Conservation (phyloP, 2,888 invertebrate genomes). For the Hedychridium roseum region DNA sequence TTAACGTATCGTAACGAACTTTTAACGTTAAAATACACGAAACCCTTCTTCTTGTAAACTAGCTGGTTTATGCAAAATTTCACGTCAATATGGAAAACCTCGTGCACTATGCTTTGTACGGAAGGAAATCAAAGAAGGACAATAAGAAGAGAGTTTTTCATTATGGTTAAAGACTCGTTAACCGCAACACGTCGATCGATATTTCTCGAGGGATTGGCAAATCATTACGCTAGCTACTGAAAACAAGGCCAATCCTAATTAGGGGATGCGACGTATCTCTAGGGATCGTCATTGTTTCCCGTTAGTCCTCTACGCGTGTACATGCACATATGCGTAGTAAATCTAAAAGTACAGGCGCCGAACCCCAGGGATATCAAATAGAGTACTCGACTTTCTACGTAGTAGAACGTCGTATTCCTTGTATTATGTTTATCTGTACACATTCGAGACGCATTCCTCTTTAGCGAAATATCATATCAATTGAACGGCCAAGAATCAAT, state of each 20-base stretch:
- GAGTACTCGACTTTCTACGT: slow-evolving; percentile 46
- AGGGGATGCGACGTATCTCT: slow-evolving; percentile 45
- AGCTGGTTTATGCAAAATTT: too few relatives aligned
- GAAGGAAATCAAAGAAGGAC: too few relatives aligned
- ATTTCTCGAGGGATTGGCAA: slow-evolving; percentile 26
- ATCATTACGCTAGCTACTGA: slow-evolving; percentile 29
- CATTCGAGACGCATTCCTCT: background rate
- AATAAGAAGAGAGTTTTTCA: too few relatives aligned
- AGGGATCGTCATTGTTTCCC: slow-evolving; percentile 26
- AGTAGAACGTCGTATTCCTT: too few relatives aligned
- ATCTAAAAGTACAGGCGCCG: slow-evolving; percentile 39
- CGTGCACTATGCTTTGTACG: too few relatives aligned
- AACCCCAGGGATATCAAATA: slow-evolving; percentile 59
- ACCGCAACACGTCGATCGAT: slow-evolving; percentile 17
- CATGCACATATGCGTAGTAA: slow-evolving; percentile 24
- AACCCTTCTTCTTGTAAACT: too few relatives aligned
- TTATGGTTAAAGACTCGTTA: slow-evolving; percentile 13
- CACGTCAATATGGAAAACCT: too few relatives aligned
- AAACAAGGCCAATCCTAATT: slow-evolving; percentile 53
- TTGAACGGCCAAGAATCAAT: too few relatives aligned
- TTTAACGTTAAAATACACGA: too few relatives aligned
- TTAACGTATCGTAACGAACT: too few relatives aligned
- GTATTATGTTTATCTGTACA: slow-evolving; percentile 13
- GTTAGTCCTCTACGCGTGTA: slow-evolving; percentile 5
- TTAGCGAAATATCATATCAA: too few relatives aligned